Percentiles rank a stretch among this genome's conserved stretches.
These are phyloP conservation scores for Zaprionus gabonicus DNA, from an alignment of 1,140 invertebrate species.

Conservation along the genomic window DNA sequence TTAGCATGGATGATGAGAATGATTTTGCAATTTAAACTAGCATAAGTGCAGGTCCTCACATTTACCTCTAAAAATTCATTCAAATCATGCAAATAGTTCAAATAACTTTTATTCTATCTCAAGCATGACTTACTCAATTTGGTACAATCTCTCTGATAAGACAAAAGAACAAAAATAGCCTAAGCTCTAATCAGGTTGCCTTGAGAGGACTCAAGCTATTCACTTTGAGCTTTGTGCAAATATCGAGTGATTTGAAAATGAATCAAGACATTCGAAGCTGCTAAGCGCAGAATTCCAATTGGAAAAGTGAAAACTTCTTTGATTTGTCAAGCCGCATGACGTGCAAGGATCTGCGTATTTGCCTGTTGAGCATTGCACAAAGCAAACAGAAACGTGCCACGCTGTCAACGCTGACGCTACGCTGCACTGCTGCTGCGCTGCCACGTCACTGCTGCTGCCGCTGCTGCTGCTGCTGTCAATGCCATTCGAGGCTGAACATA, in stretches of 20 bases:
- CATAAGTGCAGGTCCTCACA: too few species aligned
- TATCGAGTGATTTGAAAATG: not conserved
- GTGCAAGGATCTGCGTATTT: not conserved
- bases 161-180: too few species aligned
- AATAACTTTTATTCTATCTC: not conserved
- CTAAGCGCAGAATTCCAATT: not conserved
- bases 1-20: too few species aligned
- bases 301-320: slow-evolving; percentile 2
- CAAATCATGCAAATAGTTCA: not conserved
- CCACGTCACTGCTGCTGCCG: not conserved
- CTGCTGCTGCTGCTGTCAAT: slow-evolving; percentile 18
- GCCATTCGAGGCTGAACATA: slow-evolving; percentile 29
- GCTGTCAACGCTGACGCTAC: not conserved
- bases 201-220: too few species aligned
- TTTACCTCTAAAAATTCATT: too few species aligned
- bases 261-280: not conserved
- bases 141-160: too few species aligned
- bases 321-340: not conserved
- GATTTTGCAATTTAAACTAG: too few species aligned
- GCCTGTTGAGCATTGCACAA: not conserved
- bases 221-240: too few species aligned
- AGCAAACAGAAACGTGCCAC: not conserved
- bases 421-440: not conserved
- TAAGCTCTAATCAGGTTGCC: too few species aligned
- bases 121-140: too few species aligned